These are phyloP conservation scores for Bergia sp. DNA, from an alignment of 92 coral and sea anemone species.

Conservation along the genomic window DNA sequence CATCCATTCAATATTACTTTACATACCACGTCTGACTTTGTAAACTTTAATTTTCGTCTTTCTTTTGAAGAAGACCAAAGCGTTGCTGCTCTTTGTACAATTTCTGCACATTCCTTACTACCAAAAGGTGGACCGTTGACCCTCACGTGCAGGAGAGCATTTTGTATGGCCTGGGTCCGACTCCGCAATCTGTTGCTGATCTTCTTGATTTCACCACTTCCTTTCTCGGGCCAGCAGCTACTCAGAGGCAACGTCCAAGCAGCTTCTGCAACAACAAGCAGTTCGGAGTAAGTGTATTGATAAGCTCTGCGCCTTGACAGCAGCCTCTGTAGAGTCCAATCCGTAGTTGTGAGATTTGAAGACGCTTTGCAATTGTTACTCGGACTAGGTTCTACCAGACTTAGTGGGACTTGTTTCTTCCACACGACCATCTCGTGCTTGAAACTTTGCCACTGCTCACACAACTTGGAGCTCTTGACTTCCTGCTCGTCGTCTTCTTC, in stretches of 20 bases:
- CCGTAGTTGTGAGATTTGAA: conserved; percentile 43
- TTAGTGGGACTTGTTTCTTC: conserved; percentile 40
- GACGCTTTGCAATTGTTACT: conserved; percentile 6
- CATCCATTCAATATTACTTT: no score
- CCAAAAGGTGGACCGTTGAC: neutral
- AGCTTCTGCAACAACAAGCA: conserved; percentile 29
- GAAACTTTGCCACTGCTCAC: conserved; percentile 38
- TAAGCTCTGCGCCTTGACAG: conserved; percentile 30
- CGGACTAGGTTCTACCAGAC: conserved; percentile 41
- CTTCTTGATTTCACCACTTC: conserved; percentile 8
- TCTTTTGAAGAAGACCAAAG: no score
- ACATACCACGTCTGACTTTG: no score
- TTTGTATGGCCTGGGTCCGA: neutral
- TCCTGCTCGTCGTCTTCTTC: conserved; percentile 35
- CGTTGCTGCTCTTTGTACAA: no score
- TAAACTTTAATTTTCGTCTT: no score
- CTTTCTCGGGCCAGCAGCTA: conserved; percentile 39
- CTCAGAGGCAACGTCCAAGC: conserved; percentile 41
- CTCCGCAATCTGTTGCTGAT: neutral
- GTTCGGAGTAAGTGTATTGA: conserved; percentile 35
- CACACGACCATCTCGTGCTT: conserved; percentile 34
- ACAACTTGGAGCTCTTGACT: neutral
- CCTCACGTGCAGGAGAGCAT: neutral
- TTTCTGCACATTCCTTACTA: neutral
- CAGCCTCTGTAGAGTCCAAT: conserved; percentile 39